Evolutionary conservation across 2,888 invertebrate species (phyloP), one percentile per base, ranked within the genome.

Genomic region (Lasioglossum pauxillum): DNA sequence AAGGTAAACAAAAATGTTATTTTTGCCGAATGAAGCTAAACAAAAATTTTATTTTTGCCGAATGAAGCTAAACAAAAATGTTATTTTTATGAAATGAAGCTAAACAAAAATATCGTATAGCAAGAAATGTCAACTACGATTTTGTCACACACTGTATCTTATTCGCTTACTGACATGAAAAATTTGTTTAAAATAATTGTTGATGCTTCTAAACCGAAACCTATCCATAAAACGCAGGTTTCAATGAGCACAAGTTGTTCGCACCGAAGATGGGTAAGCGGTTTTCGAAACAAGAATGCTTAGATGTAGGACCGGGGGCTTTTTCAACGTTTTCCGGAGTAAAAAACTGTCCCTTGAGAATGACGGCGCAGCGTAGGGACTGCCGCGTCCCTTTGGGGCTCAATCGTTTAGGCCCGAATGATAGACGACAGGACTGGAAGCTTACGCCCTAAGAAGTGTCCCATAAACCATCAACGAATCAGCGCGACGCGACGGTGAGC

Each of bases 391-490:
- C 73, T 87, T 75, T 72, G 80, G 85, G 81, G 81, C 67, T 83
- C 44, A 82, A 86, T 84, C 75, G 71, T 86, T 84, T 88, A 76
- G 75, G 67, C 80, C 75, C n/a, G 80, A 83, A 91, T 91, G 87
- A 92, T 88, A 89, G 88, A 86, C 80, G 86, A 86, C 86, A 87
- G 72, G 57, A 81, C 75, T 83, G 12, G 69, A 82, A 81, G 74
- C 78, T 84, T 87, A 91, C 91, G 90, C 90, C 90, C 91, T 71
- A 69, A 88, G 85, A 92, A 89, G 86, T 90, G 89, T 90, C 90
- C 83, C 89, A 90, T 91, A 89, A 92, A 92, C 85, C 88, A 92
- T 91, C 80, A 84, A 86, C 85, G 88, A 89, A 88, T 84, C 86
- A 81, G 60, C 76, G 46, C 46, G 46, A 46, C 46, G 14, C 46